These are phyloP conservation scores for Delphinus delphis DNA, from an alignment of 2,113 vertebrate species.

Conservation along the genomic window DNA sequence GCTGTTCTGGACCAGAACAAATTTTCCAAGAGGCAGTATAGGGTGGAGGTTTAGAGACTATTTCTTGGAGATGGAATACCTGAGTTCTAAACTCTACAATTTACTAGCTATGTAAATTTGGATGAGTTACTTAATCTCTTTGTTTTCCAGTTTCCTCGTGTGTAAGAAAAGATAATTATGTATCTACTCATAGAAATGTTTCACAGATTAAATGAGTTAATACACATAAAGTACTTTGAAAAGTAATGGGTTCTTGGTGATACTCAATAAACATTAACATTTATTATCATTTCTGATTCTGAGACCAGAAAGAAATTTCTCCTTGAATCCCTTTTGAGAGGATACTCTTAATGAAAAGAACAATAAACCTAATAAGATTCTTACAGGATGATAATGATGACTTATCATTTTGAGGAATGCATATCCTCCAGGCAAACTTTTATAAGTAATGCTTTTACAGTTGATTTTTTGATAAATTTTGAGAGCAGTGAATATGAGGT, in stretches of 20 bases:
- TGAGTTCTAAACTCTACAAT: not conserved
- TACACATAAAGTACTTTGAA: not conserved
- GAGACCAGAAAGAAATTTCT: constrained; percentile 44
- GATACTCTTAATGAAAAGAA: constrained; percentile 10
- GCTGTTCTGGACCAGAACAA: not conserved
- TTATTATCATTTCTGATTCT: constrained; percentile 23
- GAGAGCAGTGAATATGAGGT: not conserved
- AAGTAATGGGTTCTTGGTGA: not conserved
- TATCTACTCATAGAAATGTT: not conserved
- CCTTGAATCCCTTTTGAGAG: not conserved
- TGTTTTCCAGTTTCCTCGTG: not conserved
- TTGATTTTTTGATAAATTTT: not conserved
- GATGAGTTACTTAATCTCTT: not conserved
- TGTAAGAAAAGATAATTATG: constrained; percentile 26
- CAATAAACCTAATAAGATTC: not conserved
- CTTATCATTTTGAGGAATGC: not conserved
- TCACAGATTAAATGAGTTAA: not conserved
- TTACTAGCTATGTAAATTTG: not conserved
- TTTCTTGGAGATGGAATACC: not conserved
- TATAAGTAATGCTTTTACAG: not conserved
- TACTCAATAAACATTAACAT: not conserved
- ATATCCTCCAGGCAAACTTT: not conserved
- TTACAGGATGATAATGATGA: not conserved
- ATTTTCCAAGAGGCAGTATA: not conserved
- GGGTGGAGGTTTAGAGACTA: not conserved